A percentile compares a stretch with the other conserved stretches of the same genome.
Evolutionary conservation across 30 jellyfish, hydroid and myxozoan species (phyloP).

Genomic region (Chironex yamaguchii): DNA sequence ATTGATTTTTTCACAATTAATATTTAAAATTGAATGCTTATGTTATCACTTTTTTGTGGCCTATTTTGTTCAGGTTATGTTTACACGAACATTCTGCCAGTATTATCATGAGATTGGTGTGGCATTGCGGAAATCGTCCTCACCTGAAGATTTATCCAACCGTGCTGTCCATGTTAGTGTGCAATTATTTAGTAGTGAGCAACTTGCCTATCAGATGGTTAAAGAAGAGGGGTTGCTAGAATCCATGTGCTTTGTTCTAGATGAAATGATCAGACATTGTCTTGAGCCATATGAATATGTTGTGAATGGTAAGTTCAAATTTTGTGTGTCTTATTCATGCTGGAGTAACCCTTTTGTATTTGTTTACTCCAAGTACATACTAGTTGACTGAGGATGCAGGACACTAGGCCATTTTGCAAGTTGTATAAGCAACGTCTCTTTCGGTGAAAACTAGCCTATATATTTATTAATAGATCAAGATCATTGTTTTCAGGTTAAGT

Average conservation of each 20-base stretch:
- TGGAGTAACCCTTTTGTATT: too few species aligned
- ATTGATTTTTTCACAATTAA: too few species aligned
- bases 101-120: constrained; percentile 73
- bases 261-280: constrained; percentile 81
- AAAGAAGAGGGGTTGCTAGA: constrained; percentile 74
- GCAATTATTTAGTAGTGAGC: constrained; percentile 90
- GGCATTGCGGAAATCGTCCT: constrained; percentile 59
- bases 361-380: too few species aligned
- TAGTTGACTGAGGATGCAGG: too few species aligned
- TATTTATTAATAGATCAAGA: too few species aligned
- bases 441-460: too few species aligned
- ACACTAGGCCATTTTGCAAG: too few species aligned
- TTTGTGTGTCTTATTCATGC: too few species aligned
- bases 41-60: too few species aligned
- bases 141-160: constrained; percentile 73
- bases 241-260: constrained; percentile 54
- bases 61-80: constrained; percentile 47
- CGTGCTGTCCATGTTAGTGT: constrained; percentile 91
- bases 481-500: too few species aligned
- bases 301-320: constrained; percentile 40
- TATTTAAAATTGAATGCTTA: too few species aligned
- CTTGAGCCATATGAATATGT: constrained; percentile 38
- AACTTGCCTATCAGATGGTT: constrained; percentile 81
- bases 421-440: too few species aligned
- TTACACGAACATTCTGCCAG: constrained; percentile 80